Conservation (phyloP, 1,140 invertebrate genomes). For the Anastrepha obliqua region DNA sequence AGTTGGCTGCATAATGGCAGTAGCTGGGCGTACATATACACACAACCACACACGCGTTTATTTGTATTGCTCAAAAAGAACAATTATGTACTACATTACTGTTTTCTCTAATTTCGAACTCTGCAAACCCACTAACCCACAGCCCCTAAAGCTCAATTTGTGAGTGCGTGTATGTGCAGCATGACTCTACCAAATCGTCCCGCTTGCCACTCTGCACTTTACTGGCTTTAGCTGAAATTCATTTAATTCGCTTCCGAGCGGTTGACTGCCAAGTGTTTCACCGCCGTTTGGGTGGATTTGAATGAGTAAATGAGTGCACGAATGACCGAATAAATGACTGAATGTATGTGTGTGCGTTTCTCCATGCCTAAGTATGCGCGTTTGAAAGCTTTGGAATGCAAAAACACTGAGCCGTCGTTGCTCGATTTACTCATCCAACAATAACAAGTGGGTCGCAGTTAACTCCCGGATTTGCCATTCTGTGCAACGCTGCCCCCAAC, state of each 20-base stretch:
- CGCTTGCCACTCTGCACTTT: not conserved
- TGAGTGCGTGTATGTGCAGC: too few species aligned
- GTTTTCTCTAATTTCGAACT: not conserved
- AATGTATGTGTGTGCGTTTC: conserved; percentile 5
- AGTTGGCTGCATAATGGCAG: too few species aligned
- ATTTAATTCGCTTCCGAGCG: conserved; percentile 58
- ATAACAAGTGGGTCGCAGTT: conserved; percentile 51
- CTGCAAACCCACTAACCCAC: not conserved
- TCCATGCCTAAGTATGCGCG: not conserved
- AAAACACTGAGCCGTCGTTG: not conserved
- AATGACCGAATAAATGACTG: not conserved
- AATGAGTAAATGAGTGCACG: not conserved
- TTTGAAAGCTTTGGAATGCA: conserved; percentile 14
- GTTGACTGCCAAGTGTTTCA: conserved; percentile 48
- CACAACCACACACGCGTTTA: not conserved
- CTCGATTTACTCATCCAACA: conserved; percentile 42
- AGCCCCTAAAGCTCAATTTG: too few species aligned
- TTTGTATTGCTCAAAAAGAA: conserved; percentile 4
- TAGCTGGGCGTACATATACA: not conserved
- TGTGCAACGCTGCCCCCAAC: not conserved
- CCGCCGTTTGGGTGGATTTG: not conserved
- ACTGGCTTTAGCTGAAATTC: conserved; percentile 54
- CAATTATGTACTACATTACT: conserved; percentile 15
- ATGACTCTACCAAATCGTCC: not conserved
- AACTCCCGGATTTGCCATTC: not conserved